Percentiles rank a stretch among this genome's conserved stretches.
Evolutionary conservation across 1,140 invertebrate genomes (phyloP).

Genomic region (Gonioctena quinquepunctata): DNA sequence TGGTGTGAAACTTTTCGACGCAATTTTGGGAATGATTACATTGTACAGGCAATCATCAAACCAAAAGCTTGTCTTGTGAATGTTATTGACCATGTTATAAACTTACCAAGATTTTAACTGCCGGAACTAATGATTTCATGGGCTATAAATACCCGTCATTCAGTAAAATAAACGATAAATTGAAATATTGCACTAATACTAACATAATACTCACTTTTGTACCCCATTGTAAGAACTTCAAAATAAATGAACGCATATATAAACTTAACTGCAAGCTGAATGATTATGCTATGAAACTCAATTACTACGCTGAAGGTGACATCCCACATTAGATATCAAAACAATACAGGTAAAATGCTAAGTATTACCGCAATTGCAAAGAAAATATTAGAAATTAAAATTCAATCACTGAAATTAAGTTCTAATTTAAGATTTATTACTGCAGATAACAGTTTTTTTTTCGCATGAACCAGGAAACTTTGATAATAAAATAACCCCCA

Average conservation of each 20-base stretch:
- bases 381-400: background rate
- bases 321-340: background rate
- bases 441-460: background rate
- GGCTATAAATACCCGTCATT: background rate
- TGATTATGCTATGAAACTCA: background rate
- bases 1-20: background rate
- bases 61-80: background rate
- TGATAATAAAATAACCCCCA: background rate
- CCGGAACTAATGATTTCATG: background rate
- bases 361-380: background rate
- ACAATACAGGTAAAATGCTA: background rate
- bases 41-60: no score
- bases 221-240: background rate
- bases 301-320: background rate
- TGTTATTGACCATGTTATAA: background rate
- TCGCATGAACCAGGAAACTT: background rate
- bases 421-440: background rate
- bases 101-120: background rate
- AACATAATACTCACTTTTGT: background rate
- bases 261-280: background rate
- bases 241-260: background rate
- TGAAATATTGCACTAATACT: background rate
- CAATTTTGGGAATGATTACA: background rate
- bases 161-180: background rate
- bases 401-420: background rate